Percentiles rank a stretch among this genome's conserved stretches.
These are phyloP conservation scores for Albula glossodonta DNA, from an alignment of 2,113 vertebrate genomes.

Conservation along the genomic window DNA sequence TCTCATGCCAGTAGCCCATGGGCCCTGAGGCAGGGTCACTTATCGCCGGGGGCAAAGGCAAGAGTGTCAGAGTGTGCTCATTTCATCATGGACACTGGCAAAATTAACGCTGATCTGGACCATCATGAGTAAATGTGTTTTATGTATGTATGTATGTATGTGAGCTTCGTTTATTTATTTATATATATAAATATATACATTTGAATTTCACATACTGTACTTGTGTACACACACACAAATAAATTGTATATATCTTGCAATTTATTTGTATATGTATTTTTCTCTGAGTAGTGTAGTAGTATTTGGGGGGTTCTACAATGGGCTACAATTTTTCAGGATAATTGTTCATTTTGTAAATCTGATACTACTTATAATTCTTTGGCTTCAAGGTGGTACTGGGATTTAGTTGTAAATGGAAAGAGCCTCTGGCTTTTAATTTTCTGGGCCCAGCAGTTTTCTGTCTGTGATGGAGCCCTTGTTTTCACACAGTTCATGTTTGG, in stretches of 20 bases:
- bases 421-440: constrained; percentile 89
- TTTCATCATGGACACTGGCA: constrained; percentile 12
- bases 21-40: constrained; percentile 79
- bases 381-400: constrained; percentile 93
- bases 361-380: constrained; percentile 98
- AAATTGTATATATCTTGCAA: neutral
- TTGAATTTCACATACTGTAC: no score
- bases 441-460: constrained; percentile 88
- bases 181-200: neutral
- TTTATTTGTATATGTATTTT: constrained; percentile 65
- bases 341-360: constrained; percentile 99
- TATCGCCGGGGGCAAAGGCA: constrained; percentile 79
- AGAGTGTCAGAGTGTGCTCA: constrained; percentile 67
- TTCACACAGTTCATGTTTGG: constrained; percentile 88
- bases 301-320: constrained; percentile 69
- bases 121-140: no score
- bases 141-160: neutral
- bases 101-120: neutral
- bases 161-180: no score
- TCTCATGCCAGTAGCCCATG: constrained; percentile 76
- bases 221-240: neutral
- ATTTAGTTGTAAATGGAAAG: constrained; percentile 93
- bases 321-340: constrained; percentile 91
- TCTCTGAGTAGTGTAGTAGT: constrained; percentile 38
- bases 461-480: constrained; percentile 90